Conservation (phyloP, 2,797 vertebrate genomes). For the Philypnodon macrostomus region DNA sequence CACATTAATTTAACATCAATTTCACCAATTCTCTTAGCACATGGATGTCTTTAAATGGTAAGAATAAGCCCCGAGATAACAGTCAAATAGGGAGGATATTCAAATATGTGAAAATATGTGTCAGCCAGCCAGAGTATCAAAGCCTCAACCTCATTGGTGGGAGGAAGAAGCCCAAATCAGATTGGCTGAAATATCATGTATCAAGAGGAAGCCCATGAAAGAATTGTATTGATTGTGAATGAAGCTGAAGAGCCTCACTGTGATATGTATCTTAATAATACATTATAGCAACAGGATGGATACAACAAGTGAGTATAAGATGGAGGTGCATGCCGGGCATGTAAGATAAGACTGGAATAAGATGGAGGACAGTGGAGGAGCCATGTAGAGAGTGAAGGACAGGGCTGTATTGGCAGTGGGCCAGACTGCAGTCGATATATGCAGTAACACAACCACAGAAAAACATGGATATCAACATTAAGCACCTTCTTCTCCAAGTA, state of each 20-base stretch:
- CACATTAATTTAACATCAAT: too few species aligned
- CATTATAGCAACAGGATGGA: constrained; percentile 11
- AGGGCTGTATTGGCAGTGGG: constrained; percentile 24
- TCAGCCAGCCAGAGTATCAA: too few species aligned
- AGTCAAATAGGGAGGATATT: too few species aligned
- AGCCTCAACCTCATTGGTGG: too few species aligned
- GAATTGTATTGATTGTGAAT: constrained; percentile 29
- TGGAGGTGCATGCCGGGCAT: neutral
- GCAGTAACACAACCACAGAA: constrained; percentile 11
- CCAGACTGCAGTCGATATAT: constrained; percentile 21
- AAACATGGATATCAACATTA: constrained; percentile 2
- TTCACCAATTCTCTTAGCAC: too few species aligned
- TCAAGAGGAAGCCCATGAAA: constrained; percentile 18
- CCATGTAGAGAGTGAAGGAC: constrained; percentile 20
- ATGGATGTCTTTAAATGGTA: too few species aligned
- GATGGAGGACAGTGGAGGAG: constrained; percentile 11
- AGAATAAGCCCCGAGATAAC: too few species aligned
- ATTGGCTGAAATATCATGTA: constrained; percentile 15
- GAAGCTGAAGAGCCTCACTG: constrained; percentile 14
- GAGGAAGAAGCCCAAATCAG: too few species aligned
- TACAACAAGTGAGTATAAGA: constrained; percentile 9
- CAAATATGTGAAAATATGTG: too few species aligned
- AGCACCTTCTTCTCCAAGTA: neutral
- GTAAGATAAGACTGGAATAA: neutral
- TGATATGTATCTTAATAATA: constrained; percentile 26